Evolutionary conservation across 2,113 vertebrate species (phyloP).

Genomic region (Symphodus melops): DNA sequence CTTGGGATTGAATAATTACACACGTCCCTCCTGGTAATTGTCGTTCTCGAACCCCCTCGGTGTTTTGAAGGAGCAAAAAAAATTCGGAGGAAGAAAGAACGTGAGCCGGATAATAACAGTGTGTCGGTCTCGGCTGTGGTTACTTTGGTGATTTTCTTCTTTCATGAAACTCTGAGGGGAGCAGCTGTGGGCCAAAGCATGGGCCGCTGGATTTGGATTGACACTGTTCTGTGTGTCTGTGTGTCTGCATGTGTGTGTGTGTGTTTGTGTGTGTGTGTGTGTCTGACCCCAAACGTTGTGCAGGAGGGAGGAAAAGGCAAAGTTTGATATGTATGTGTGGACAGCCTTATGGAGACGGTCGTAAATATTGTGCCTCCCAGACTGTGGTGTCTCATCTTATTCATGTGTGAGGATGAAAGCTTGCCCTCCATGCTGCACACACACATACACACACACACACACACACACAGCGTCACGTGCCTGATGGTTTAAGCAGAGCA

Average conservation of each 20-base stretch:
- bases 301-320: slow-evolving; percentile 24
- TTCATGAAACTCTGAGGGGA: slow-evolving; percentile 59
- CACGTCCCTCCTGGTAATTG: slow-evolving; percentile 78
- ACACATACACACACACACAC: slow-evolving; percentile 8
- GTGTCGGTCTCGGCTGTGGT: slow-evolving; percentile 68
- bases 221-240: slow-evolving; percentile 38
- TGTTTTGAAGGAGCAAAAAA: slow-evolving; percentile 72
- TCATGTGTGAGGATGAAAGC: slow-evolving; percentile 77
- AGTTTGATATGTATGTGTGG: slow-evolving; percentile 47
- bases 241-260: slow-evolving; percentile 10
- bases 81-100: slow-evolving; percentile 61
- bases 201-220: slow-evolving; percentile 48
- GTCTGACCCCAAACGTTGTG: slow-evolving; percentile 52
- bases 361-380: slow-evolving; percentile 72
- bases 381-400: slow-evolving; percentile 67
- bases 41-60: slow-evolving; percentile 67
- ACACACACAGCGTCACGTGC: slow-evolving; percentile 21
- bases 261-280: slow-evolving; percentile 8
- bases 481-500: slow-evolving; percentile 59
- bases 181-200: slow-evolving; percentile 37
- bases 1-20: slow-evolving; percentile 82
- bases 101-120: slow-evolving; percentile 79
- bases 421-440: slow-evolving; percentile 17
- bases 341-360: slow-evolving; percentile 60
- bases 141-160: slow-evolving; percentile 78